Evolutionary conservation across 2,888 invertebrate genomes (phyloP).

Genomic region (Linnaemya vulpina): DNA sequence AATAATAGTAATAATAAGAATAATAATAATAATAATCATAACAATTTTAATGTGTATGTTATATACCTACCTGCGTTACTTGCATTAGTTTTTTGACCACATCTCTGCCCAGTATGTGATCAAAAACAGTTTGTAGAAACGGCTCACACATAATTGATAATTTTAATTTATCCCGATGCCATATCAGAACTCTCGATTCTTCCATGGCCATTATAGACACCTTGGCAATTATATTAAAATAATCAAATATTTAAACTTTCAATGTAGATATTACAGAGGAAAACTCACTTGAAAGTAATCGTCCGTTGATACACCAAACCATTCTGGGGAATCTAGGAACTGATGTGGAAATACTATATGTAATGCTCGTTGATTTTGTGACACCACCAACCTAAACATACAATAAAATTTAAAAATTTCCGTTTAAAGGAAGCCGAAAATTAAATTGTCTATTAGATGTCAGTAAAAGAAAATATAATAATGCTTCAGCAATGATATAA

Average conservation of each 20-base stretch:
- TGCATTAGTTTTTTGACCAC: conserved; percentile 94
- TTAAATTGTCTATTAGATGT: not conserved
- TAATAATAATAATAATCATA: not conserved
- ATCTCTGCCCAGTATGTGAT: conserved; percentile 92
- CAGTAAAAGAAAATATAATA: too few species aligned
- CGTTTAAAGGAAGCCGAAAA: not conserved
- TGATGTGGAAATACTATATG: conserved; percentile 94
- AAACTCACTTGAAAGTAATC: conserved; percentile 90
- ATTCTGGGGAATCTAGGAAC: conserved; percentile 94
- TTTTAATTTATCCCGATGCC: conserved; percentile 94
- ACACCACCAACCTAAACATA: conserved; percentile 88
- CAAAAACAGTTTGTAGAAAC: conserved; percentile 93
- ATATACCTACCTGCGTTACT: conserved; percentile 85
- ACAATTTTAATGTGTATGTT: not conserved
- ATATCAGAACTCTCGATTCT: conserved; percentile 91
- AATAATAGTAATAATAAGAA: too few species aligned
- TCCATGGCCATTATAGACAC: conserved; percentile 94
- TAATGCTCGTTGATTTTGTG: conserved; percentile 91
- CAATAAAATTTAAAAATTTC: not conserved
- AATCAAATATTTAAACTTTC: not conserved
- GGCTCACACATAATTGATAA: conserved; percentile 92
- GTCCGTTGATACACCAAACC: conserved; percentile 94
- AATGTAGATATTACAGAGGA: not conserved
- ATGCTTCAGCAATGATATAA: too few species aligned
- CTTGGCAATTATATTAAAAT: conserved; percentile 82